Percentiles rank a stretch among this genome's conserved stretches.
phyloP scores from a whole-genome alignment of 2,113 vertebrate species.

The Varanus salvator region DNA sequence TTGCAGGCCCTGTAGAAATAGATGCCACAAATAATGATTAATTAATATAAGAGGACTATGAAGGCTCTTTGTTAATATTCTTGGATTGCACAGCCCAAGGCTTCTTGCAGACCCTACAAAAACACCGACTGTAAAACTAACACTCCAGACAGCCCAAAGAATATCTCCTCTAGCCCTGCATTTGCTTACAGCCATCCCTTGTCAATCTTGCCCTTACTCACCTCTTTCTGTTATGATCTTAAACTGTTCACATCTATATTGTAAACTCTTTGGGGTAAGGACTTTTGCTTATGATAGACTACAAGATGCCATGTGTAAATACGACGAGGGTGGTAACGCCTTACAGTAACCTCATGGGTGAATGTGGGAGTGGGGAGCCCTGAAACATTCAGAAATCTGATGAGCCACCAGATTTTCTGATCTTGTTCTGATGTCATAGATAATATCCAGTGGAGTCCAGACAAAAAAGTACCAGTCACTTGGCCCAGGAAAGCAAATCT shows the following conservation, averaged over 20 bases:
- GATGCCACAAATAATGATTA: background rate
- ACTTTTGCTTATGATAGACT: background rate
- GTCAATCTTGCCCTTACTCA: background rate
- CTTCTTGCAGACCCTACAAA: background rate
- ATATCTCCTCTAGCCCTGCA: too few species aligned
- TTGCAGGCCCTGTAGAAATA: background rate
- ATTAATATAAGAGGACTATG: background rate
- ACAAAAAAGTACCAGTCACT: background rate
- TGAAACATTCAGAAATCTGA: background rate
- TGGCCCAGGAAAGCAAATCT: background rate
- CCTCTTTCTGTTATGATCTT: background rate
- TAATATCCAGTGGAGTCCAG: background rate
- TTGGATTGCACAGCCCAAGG: too few species aligned
- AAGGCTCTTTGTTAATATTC: background rate
- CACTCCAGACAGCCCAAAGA: background rate
- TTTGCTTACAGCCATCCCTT: background rate
- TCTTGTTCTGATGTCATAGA: slow-evolving; percentile 1
- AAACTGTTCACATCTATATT: background rate
- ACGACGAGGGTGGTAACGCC: background rate
- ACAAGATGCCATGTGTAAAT: background rate
- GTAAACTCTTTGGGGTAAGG: background rate
- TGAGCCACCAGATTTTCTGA: slow-evolving; percentile 4
- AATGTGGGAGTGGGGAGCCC: background rate
- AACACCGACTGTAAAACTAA: background rate
- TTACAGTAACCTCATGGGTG: background rate